phyloP scores from a whole-genome alignment of 2,888 invertebrate genomes.

The Saturnia pavonia region DNA sequence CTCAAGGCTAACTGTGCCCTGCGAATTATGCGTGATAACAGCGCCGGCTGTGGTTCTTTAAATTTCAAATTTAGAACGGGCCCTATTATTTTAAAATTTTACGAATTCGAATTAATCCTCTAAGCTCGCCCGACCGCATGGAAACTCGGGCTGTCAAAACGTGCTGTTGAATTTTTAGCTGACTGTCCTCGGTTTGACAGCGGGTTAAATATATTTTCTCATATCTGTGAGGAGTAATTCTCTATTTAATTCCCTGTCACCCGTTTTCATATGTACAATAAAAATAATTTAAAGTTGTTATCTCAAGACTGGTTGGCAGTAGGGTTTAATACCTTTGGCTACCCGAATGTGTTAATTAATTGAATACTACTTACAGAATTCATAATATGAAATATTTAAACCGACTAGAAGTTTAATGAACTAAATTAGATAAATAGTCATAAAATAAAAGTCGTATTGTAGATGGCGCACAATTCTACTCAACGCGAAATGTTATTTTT shows the following conservation, averaged over 20 bases:
- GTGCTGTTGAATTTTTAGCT: constrained; percentile 16
- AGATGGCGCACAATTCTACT: no score
- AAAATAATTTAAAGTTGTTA: neutral
- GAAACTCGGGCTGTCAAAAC: constrained; percentile 23
- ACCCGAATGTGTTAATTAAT: neutral
- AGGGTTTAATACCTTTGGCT: neutral
- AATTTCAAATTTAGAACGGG: constrained; percentile 37
- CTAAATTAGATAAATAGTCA: no score
- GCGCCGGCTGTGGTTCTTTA: constrained; percentile 18
- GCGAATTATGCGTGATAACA: constrained; percentile 10
- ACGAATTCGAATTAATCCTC: constrained; percentile 45
- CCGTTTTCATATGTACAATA: neutral
- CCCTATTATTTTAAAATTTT: constrained; percentile 39
- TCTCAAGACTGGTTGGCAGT: neutral
- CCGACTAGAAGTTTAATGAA: neutral
- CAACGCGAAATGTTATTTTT: no score
- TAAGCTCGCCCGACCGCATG: constrained; percentile 28
- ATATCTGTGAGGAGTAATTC: constrained; percentile 1
- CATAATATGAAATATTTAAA: no score
- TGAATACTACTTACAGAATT: neutral
- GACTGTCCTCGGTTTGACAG: constrained; percentile 14
- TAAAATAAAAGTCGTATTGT: no score
- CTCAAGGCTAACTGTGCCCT: constrained; percentile 11
- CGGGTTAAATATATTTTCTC: neutral
- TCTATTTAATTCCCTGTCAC: constrained; percentile 1